These are phyloP conservation scores for Xestia xanthographa DNA, from an alignment of 2,888 invertebrate genomes.

Conservation along the genomic window DNA sequence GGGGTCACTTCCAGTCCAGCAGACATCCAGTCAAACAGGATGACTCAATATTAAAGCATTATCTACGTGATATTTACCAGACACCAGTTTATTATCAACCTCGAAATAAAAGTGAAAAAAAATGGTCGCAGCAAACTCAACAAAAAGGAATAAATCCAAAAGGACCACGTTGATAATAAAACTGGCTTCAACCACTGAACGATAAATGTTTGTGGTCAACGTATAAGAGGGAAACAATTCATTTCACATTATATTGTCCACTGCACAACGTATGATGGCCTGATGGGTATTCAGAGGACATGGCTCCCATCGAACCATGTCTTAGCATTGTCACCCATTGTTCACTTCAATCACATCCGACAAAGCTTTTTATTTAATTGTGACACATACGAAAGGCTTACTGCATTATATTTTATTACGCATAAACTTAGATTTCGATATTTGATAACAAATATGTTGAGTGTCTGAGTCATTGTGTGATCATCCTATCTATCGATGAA, in stretches of 20 bases:
- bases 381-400: constrained; percentile 39
- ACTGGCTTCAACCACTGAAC: constrained; percentile 52
- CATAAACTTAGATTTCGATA: constrained; percentile 41
- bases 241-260: constrained; percentile 62
- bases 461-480: constrained; percentile 45
- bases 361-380: constrained; percentile 47
- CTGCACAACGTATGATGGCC: constrained; percentile 43
- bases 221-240: constrained; percentile 60
- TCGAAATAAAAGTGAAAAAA: constrained; percentile 54
- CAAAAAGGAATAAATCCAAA: constrained; percentile 31
- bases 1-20: not conserved
- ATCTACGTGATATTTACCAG: not conserved
- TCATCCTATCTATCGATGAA: constrained; percentile 40
- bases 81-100: constrained; percentile 12
- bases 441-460: constrained; percentile 50
- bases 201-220: constrained; percentile 62
- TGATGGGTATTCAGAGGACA: constrained; percentile 47
- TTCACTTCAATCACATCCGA: constrained; percentile 51
- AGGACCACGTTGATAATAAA: constrained; percentile 47
- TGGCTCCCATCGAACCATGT: constrained; percentile 32
- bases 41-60: constrained; percentile 19
- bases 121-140: constrained; percentile 20
- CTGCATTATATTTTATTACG: constrained; percentile 32
- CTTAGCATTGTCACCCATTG: constrained; percentile 46
- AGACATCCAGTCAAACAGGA: not conserved